phyloP scores from a whole-genome alignment of 1,140 invertebrate species.

The Formica exsecta region DNA sequence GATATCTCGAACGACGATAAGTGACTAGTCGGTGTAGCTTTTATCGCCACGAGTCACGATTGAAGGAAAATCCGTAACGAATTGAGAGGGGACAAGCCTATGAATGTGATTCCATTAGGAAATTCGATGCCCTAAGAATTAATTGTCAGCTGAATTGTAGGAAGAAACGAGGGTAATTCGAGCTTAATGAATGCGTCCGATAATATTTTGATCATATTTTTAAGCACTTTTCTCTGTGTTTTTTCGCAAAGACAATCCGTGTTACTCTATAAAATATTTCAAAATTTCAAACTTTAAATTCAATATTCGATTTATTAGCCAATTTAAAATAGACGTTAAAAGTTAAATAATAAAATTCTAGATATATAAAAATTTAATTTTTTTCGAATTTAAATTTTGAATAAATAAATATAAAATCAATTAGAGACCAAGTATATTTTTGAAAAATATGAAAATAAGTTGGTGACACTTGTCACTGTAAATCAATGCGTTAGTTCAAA shows the following conservation, averaged over 20 bases:
- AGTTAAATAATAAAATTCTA: too few relatives aligned
- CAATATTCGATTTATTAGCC: too few relatives aligned
- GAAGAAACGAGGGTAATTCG: slow-evolving; percentile 17
- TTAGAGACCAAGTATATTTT: neutral
- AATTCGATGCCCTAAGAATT: slow-evolving; percentile 40
- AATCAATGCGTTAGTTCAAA: neutral
- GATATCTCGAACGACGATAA: slow-evolving; percentile 32
- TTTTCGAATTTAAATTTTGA: neutral
- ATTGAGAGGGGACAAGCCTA: slow-evolving; percentile 52
- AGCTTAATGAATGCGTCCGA: neutral
- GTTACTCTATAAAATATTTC: neutral
- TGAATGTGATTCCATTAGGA: slow-evolving; percentile 46
- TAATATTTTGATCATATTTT: neutral
- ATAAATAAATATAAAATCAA: neutral
- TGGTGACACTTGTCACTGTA: neutral
- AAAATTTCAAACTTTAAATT: too few relatives aligned
- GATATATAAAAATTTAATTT: too few relatives aligned
- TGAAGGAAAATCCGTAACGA: slow-evolving; percentile 77
- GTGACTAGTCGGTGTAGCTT: slow-evolving; percentile 11
- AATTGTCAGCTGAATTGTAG: slow-evolving; percentile 40
- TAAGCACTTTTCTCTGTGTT: neutral
- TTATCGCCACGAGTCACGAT: slow-evolving; percentile 68
- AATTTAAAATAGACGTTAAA: too few relatives aligned
- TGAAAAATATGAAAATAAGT: neutral
- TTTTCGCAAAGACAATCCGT: neutral